Conservation (phyloP, 2,888 invertebrate genomes). For the Gari tellinella region DNA sequence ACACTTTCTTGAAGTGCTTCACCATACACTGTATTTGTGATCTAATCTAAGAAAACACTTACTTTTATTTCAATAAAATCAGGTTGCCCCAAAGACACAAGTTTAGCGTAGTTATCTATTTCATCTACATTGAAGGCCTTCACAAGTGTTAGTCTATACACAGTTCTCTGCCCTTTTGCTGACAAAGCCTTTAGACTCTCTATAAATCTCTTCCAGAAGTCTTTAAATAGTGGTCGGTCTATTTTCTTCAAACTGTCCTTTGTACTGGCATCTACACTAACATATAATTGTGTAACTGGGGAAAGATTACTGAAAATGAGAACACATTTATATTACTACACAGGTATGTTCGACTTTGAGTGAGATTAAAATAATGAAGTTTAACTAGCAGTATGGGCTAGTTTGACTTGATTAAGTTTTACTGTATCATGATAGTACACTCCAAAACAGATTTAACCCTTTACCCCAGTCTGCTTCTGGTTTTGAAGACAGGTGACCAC, state of each 20-base stretch:
- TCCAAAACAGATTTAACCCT: too few species aligned
- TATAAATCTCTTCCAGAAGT: constrained; percentile 87
- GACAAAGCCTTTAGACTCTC: constrained; percentile 86
- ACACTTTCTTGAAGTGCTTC: too few species aligned
- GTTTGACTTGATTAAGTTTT: too few species aligned
- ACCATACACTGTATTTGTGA: too few species aligned
- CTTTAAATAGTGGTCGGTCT: constrained; percentile 87
- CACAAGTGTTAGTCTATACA: constrained; percentile 87
- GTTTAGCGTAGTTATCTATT: constrained; percentile 86
- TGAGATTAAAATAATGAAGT: too few species aligned
- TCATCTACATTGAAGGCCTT: constrained; percentile 87
- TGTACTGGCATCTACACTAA: constrained; percentile 87
- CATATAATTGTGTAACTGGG: constrained; percentile 87
- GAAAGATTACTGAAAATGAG: constrained; percentile 79
- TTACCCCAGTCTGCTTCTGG: too few species aligned
- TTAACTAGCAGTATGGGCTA: too few species aligned
- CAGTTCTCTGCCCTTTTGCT: constrained; percentile 87
- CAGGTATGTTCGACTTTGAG: too few species aligned
- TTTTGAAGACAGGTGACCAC: too few species aligned
- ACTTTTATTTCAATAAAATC: constrained; percentile 88
- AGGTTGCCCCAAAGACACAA: constrained; percentile 86
- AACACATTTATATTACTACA: too few species aligned
- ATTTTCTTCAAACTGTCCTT: constrained; percentile 87
- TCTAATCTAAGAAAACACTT: too few species aligned
- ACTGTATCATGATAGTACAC: too few species aligned